Percentiles rank a stretch among this genome's conserved stretches.
phyloP scores from a whole-genome alignment of 2,113 vertebrate genomes.

The Shinisaurus crocodilurus region DNA sequence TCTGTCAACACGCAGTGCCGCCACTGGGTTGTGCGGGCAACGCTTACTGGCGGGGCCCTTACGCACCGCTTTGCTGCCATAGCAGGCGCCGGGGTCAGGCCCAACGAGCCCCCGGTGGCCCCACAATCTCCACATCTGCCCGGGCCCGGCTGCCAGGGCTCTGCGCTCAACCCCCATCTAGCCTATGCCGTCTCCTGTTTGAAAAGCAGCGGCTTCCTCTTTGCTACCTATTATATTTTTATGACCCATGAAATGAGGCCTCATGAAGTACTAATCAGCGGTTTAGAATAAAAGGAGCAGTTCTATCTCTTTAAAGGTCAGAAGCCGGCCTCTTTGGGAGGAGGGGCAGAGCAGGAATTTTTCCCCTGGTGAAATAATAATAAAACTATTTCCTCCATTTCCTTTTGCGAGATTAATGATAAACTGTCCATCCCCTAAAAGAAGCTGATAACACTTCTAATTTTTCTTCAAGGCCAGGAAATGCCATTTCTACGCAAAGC shows the following conservation, averaged over 20 bases:
- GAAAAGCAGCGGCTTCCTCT: neutral
- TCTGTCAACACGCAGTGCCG: no score
- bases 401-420: conserved; percentile 87
- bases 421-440: conserved; percentile 89
- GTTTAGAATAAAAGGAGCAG: neutral
- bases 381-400: conserved; percentile 78
- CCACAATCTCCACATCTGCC: no score
- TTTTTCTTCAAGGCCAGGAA: conserved; percentile 85
- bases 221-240: neutral
- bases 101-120: no score
- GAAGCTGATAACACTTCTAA: conserved; percentile 89
- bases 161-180: no score
- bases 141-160: no score
- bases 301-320: conserved; percentile 36
- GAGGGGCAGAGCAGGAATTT: neutral
- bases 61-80: neutral
- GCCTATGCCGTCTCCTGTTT: neutral
- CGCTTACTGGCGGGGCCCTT: no score
- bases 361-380: conserved; percentile 68
- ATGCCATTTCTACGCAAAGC: conserved; percentile 90
- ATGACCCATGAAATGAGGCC: neutral
- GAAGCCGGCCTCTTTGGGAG: neutral
- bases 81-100: no score
- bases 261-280: neutral
- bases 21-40: no score